phyloP scores from a whole-genome alignment of 2,113 vertebrate genomes.

The Leptobrachium ailaonicum region DNA sequence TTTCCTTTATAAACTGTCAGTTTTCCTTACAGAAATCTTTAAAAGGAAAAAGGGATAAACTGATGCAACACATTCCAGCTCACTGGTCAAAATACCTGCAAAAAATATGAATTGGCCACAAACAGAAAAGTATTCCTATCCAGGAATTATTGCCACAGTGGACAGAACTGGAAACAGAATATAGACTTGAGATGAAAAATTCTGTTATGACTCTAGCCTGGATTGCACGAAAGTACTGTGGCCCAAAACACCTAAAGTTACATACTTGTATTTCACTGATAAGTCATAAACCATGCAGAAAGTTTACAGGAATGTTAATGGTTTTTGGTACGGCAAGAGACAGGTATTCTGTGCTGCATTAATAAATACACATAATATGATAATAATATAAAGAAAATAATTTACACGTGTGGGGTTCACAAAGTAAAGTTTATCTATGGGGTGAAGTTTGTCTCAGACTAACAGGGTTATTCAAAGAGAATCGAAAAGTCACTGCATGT shows the following conservation, averaged over 20 bases:
- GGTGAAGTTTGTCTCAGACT: no score
- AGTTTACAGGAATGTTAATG: conserved; percentile 20
- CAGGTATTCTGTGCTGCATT: conserved; percentile 57
- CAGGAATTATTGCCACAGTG: conserved; percentile 7
- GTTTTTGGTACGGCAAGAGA: conserved; percentile 43
- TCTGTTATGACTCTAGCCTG: conserved; percentile 23
- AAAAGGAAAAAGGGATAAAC: background rate
- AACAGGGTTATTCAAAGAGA: no score
- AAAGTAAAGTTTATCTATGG: no score
- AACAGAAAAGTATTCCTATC: conserved; percentile 30
- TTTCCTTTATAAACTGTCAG: no score
- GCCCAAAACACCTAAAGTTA: conserved; percentile 15
- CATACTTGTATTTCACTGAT: conserved; percentile 30
- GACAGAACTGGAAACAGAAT: conserved; percentile 3
- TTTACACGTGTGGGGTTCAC: background rate
- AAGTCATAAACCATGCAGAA: conserved; percentile 30
- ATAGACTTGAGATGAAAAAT: conserved; percentile 16
- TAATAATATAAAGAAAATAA: conserved; percentile 6
- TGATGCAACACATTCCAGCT: conserved; percentile 13
- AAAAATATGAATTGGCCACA: conserved; percentile 1
- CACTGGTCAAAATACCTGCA: conserved; percentile 20
- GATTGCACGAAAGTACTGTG: conserved; percentile 10
- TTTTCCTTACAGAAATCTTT: background rate
- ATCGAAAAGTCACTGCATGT: no score
- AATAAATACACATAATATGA: conserved; percentile 55